phyloP scores from a whole-genome alignment of 1,140 invertebrate genomes.

The Lerema accius region DNA sequence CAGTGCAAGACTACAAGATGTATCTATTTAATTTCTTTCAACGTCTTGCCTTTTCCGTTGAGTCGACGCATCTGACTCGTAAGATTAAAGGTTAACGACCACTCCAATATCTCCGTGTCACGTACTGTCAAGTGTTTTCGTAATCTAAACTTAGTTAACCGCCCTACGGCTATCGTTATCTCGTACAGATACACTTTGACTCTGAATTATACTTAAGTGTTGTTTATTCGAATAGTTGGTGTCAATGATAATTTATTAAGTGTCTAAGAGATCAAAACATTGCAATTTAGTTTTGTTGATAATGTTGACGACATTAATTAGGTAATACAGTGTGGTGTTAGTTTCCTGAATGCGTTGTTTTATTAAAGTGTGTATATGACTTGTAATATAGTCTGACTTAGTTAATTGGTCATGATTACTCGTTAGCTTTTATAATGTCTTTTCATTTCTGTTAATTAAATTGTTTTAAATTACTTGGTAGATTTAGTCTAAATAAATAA shows the following conservation, averaged over 20 bases:
- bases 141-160: constrained; percentile 1
- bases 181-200: constrained; percentile 21
- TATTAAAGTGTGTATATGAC: too few species aligned
- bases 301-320: not conserved
- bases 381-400: too few species aligned
- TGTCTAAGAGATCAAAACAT: constrained; percentile 16
- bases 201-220: constrained; percentile 19
- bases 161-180: not conserved
- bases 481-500: too few species aligned
- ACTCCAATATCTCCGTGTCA: constrained; percentile 27
- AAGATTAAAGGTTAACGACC: constrained; percentile 31
- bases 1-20: not conserved
- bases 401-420: too few species aligned
- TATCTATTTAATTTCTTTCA: constrained; percentile 9
- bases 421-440: too few species aligned
- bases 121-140: constrained; percentile 15
- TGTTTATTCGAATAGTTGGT: constrained; percentile 3
- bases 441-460: too few species aligned
- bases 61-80: constrained; percentile 8
- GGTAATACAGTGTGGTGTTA: too few species aligned
- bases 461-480: too few species aligned
- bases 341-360: too few species aligned
- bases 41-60: constrained; percentile 9
- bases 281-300: constrained; percentile 8
- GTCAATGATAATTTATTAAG: constrained; percentile 18